A percentile compares a stretch with the other conserved stretches of the same genome.
Evolutionary conservation across 2,797 vertebrate species (phyloP).

Genomic region (Phyllotis vaccarum): DNA sequence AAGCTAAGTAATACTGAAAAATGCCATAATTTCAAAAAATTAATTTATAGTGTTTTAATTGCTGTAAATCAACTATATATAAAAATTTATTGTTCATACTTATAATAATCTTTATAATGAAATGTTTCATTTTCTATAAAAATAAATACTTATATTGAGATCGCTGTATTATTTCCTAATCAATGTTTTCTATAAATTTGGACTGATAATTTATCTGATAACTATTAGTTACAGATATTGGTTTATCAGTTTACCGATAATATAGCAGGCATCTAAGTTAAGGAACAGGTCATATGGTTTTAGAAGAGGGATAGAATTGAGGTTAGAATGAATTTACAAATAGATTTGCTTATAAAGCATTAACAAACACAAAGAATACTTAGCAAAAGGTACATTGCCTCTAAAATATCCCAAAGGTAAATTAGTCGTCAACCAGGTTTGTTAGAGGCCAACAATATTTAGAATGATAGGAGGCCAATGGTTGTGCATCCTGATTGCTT

Average conservation of each 20-base stretch:
- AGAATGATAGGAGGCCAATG: background rate
- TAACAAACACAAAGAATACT: background rate
- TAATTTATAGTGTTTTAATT: background rate
- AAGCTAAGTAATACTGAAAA: background rate
- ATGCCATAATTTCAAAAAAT: background rate
- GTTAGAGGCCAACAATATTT: too few species aligned
- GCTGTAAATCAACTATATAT: background rate
- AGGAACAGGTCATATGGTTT: background rate
- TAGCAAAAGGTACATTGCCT: background rate
- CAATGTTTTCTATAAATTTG: constrained; percentile 19
- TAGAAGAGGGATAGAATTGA: background rate
- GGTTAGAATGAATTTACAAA: background rate
- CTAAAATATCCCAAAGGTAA: background rate
- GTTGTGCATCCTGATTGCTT: background rate
- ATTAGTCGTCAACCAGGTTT: background rate
- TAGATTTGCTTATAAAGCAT: background rate
- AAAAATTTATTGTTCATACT: background rate
- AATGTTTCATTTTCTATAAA: background rate
- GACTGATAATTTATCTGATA: background rate
- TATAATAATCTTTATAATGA: background rate
- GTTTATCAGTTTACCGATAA: background rate
- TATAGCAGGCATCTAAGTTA: background rate
- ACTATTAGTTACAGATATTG: too few species aligned
- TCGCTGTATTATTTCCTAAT: background rate
- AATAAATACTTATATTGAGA: background rate